Conservation (phyloP, 30 jellyfish, hydroid and myxozoan genomes). For the Hydractinia symbiolongicarpus region DNA sequence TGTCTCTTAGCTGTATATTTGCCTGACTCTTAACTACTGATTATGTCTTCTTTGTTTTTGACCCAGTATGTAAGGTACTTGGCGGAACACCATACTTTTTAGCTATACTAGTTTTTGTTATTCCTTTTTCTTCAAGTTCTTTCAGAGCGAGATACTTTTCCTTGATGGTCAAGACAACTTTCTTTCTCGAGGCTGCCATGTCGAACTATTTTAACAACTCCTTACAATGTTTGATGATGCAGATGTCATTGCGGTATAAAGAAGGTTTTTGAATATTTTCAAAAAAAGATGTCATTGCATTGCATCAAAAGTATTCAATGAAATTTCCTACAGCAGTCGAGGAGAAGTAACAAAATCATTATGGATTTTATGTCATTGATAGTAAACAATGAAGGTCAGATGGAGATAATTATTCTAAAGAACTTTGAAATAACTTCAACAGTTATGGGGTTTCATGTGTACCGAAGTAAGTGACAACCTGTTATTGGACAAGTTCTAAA, state of each 20-base stretch:
- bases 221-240: constrained; percentile 31
- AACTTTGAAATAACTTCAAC: too few species aligned
- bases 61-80: too few species aligned
- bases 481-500: too few species aligned
- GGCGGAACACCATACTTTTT: constrained; percentile 34
- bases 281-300: constrained; percentile 2
- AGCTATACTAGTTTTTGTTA: constrained; percentile 5
- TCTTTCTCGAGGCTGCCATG: constrained; percentile 24
- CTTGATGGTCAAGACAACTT: constrained; percentile 24
- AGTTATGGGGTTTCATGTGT: too few species aligned
- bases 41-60: constrained; percentile 19
- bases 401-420: too few species aligned
- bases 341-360: too few species aligned
- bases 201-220: constrained; percentile 16
- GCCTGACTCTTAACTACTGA: constrained; percentile 23
- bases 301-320: not conserved
- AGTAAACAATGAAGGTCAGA: too few species aligned
- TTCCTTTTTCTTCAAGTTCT: constrained; percentile 33
- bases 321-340: not conserved
- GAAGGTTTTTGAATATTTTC: not conserved
- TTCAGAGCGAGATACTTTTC: constrained; percentile 27
- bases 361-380: too few species aligned
- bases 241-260: not conserved
- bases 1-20: constrained; percentile 23
- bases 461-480: too few species aligned